These are phyloP conservation scores for Tachuris rubrigastra DNA, from an alignment of 2,113 vertebrate genomes.

Conservation along the genomic window DNA sequence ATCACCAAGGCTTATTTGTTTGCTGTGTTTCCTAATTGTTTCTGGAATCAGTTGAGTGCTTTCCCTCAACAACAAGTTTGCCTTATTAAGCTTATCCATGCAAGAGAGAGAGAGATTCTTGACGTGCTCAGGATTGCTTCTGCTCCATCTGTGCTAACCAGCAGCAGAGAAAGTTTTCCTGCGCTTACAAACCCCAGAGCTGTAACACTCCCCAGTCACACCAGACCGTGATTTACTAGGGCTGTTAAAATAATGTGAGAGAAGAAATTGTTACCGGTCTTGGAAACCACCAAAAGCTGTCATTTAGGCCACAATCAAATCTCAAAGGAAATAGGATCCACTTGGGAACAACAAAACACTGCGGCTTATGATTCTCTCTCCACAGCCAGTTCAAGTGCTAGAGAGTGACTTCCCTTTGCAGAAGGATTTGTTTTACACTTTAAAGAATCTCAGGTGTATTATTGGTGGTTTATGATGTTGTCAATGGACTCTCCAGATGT, in stretches of 20 bases:
- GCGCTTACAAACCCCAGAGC: slow-evolving; percentile 27
- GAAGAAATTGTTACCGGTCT: slow-evolving; percentile 8
- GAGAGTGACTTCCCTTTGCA: background rate
- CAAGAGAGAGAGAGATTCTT: slow-evolving; percentile 1
- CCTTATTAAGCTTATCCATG: slow-evolving; percentile 21
- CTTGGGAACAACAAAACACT: background rate
- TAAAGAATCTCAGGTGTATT: background rate
- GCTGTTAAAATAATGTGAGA: slow-evolving; percentile 38
- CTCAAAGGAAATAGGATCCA: slow-evolving; percentile 20
- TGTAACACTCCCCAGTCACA: background rate
- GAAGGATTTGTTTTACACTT: background rate
- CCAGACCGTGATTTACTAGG: slow-evolving; percentile 19
- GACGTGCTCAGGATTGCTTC: background rate
- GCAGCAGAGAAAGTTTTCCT: slow-evolving; percentile 13
- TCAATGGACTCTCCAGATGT: background rate
- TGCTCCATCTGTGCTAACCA: slow-evolving; percentile 17
- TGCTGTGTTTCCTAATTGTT: slow-evolving; percentile 42
- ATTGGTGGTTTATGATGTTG: background rate
- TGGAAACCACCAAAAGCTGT: slow-evolving; percentile 27
- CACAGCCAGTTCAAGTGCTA: background rate
- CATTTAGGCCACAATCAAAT: slow-evolving; percentile 13
- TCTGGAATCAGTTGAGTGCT: slow-evolving; percentile 34
- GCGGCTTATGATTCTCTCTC: background rate
- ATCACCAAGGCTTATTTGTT: slow-evolving; percentile 31
- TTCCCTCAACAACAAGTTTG: slow-evolving; percentile 16